These are phyloP conservation scores for Ceratina australensis DNA, from an alignment of 1,140 invertebrate genomes.

Conservation along the genomic window DNA sequence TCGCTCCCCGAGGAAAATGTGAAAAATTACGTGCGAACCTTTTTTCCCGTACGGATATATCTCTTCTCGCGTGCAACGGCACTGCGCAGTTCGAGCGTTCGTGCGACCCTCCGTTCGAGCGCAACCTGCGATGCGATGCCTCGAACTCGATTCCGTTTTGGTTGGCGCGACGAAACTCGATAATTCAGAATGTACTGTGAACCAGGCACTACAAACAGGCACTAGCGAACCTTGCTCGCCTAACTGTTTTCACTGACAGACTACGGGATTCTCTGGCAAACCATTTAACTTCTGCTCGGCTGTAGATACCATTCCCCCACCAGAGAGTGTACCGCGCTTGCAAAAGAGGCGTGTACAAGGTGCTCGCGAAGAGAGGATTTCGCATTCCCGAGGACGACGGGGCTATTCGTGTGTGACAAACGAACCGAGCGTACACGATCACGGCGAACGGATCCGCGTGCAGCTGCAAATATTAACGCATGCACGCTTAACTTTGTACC, in stretches of 20 bases:
- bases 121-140: neutral
- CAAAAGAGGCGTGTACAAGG: slow-evolving; percentile 20
- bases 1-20: no score
- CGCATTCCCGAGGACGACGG: slow-evolving; percentile 7
- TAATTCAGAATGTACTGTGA: neutral
- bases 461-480: neutral
- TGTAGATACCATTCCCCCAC: slow-evolving; percentile 20
- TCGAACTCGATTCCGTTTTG: neutral
- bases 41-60: neutral
- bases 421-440: neutral
- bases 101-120: neutral
- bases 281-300: slow-evolving; percentile 30
- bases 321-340: neutral
- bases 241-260: slow-evolving; percentile 38
- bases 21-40: no score
- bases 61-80: no score
- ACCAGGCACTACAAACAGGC: neutral
- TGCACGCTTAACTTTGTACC: neutral
- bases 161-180: neutral
- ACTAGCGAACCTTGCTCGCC: neutral
- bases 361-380: slow-evolving; percentile 13
- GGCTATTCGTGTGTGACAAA: slow-evolving; percentile 10
- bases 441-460: neutral
- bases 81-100: neutral
- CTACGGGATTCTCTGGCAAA: slow-evolving; percentile 40